A percentile compares a stretch with the other conserved stretches of the same genome.
Conservation (phyloP, 1,140 invertebrate genomes). For the Lepidurus apus region DNA sequence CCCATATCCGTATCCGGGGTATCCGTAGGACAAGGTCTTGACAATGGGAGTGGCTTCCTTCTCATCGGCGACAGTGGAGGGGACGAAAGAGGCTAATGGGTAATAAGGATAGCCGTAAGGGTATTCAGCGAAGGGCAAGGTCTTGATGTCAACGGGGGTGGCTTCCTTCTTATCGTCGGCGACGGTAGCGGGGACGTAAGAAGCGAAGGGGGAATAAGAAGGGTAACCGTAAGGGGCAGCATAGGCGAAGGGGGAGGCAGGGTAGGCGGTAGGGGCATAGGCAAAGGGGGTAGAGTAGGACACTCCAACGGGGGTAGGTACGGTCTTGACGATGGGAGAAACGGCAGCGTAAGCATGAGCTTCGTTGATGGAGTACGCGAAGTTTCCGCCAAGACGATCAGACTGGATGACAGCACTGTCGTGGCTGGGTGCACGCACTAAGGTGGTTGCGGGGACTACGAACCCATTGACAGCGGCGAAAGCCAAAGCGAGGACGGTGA, state of each 20-base stretch:
- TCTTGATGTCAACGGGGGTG: not conserved
- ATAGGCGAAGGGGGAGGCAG: not conserved
- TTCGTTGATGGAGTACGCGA: conserved; percentile 52
- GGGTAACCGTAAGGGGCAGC: not conserved
- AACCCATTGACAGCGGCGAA: conserved; percentile 38
- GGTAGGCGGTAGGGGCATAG: conserved; percentile 22
- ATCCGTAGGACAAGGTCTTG: too few species aligned
- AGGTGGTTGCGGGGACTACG: conserved; percentile 38
- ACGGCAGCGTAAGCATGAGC: conserved; percentile 51
- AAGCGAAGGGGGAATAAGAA: not conserved
- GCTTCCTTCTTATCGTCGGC: conserved; percentile 16
- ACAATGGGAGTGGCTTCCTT: too few species aligned
- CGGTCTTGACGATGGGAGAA: conserved; percentile 46
- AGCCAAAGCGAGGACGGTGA: conserved; percentile 38
- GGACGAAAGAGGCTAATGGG: too few species aligned
- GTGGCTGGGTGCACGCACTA: conserved; percentile 47
- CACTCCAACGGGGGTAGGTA: conserved; percentile 43
- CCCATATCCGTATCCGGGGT: not conserved
- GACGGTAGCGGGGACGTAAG: conserved; percentile 4
- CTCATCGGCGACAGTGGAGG: too few species aligned
- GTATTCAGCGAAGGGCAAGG: conserved; percentile 22
- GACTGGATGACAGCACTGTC: conserved; percentile 52
- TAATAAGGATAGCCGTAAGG: not conserved
- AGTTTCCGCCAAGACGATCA: conserved; percentile 52
- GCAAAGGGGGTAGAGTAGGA: conserved; percentile 40